Base-by-base conservation (phyloP, 2,888 invertebrate genomes). In the Parochlus steinenii region DNA sequence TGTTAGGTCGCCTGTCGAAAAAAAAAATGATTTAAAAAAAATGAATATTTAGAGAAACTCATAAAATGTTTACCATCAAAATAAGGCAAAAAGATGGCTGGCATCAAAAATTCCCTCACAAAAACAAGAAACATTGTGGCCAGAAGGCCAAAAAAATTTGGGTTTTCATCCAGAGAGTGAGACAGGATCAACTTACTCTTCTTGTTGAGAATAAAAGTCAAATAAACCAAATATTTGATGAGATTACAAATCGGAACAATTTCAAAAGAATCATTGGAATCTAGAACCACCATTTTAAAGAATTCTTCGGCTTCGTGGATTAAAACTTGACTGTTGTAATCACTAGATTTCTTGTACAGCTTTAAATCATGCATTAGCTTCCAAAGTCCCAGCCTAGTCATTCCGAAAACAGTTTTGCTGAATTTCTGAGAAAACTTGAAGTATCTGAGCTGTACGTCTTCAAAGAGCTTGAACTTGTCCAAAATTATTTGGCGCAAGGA, bases 131-230 rank as follows among this genome's bases (percentile, higher is more conserved):
- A 25, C 34, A 34, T 27, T 20, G 34, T 34, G 10, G 20, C 27
- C 10, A 34, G 28, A 12, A 34, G 27, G 15, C 34, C 34, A 25
- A 34, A 34, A 14, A 27, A 27, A 18, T 18, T 27, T 14, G 34
- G 20, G 6, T 28, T 26, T 27, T 34, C 27, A 26, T 34, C 19
- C 12, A 34, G 18, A 6, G 34, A 12, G 11, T 15, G 20, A 20
- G 34, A 26, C 19, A 27, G 11, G 10, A 34, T n/a, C 14, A 24
- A 26, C 5, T 10, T 11, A 11, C 28, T 19, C 17, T 26, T 26
- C 19, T 27, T 19, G 20, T 34, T 34, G 5, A 34, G 4, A 26
- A 19, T n/a, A 26, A 34, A 28, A 10, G 22, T 15, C 12, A 34
- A 8, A 15, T 10, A 27, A 11, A 34, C n/a, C 10, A 34, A 4